Conservation (phyloP, 1,140 invertebrate genomes). For the Megalopta genalis region DNA sequence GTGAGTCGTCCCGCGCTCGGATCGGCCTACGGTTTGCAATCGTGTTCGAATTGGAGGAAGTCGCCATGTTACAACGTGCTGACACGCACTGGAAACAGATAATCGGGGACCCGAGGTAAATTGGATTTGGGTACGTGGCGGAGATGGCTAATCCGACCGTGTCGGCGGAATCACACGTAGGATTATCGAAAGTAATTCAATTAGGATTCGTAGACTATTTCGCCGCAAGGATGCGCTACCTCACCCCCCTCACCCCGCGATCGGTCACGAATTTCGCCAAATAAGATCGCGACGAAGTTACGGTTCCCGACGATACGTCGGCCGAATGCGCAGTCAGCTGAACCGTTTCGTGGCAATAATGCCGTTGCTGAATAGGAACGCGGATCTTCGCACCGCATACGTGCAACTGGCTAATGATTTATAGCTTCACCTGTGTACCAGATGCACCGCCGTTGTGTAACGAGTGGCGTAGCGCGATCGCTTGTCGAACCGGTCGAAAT, state of each 20-base stretch:
- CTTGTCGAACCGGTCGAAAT: no score
- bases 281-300: neutral
- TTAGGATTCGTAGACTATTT: constrained; percentile 44
- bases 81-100: constrained; percentile 25
- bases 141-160: constrained; percentile 42
- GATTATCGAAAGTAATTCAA: constrained; percentile 55
- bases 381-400: no score
- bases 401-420: no score
- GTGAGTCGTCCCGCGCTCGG: neutral
- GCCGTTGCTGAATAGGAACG: no score
- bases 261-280: neutral
- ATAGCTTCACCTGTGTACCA: no score
- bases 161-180: constrained; percentile 38
- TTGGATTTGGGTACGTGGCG: constrained; percentile 42
- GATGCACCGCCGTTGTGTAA: no score
- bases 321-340: neutral
- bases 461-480: no score
- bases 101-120: constrained; percentile 33
- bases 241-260: neutral
- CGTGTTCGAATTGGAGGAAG: neutral
- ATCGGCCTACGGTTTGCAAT: neutral
- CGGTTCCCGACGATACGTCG: neutral
- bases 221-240: constrained; percentile 19
- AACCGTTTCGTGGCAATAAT: no score
- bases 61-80: neutral